These are phyloP conservation scores for Willowsia nigromaculata DNA, from an alignment of 2,888 invertebrate species.

Conservation along the genomic window DNA sequence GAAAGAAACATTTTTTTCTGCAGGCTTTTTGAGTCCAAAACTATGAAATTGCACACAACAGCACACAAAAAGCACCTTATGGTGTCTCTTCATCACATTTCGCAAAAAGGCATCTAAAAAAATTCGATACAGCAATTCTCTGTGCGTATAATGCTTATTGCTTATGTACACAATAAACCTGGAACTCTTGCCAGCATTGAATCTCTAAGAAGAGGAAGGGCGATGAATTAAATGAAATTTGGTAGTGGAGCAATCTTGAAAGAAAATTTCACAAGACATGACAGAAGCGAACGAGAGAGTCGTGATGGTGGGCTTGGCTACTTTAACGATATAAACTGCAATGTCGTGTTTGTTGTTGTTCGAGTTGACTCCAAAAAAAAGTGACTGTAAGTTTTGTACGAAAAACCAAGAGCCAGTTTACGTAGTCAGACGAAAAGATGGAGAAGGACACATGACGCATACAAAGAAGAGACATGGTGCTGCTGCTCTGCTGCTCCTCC, in stretches of 20 bases:
- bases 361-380: background rate
- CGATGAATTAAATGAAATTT: conserved; percentile 25
- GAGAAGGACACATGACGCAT: conserved; percentile 10
- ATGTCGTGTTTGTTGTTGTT: background rate
- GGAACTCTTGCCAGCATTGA: background rate
- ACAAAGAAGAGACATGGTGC: background rate
- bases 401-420: background rate
- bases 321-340: background rate
- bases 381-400: background rate
- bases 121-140: background rate
- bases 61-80: background rate
- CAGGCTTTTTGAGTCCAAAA: background rate
- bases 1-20: conserved; percentile 12
- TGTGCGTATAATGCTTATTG: background rate
- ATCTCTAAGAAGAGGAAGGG: background rate
- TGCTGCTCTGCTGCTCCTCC: background rate
- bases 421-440: background rate
- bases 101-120: background rate
- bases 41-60: too few relatives aligned
- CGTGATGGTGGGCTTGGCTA: background rate
- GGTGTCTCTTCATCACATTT: background rate
- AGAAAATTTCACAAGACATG: conserved; percentile 6
- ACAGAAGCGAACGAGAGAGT: background rate
- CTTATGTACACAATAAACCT: background rate
- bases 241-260: conserved; percentile 12